Evolutionary conservation across 2,113 vertebrate genomes (phyloP).

Genomic region (Cariama cristata): DNA sequence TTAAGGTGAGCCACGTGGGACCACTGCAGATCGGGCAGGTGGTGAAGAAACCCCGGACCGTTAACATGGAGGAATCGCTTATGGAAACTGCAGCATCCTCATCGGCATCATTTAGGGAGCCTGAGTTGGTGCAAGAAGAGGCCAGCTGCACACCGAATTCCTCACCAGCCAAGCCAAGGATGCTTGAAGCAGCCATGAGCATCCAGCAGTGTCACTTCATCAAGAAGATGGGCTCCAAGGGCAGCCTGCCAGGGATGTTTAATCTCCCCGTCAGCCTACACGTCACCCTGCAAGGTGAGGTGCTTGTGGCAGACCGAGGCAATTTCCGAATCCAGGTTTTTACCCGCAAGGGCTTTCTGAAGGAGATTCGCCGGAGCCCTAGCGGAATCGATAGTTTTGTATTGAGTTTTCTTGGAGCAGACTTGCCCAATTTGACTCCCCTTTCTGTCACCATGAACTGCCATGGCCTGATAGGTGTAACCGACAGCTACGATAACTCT

Average conservation of each 20-base stretch:
- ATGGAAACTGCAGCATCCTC: slow-evolving; percentile 67
- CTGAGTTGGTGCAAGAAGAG: slow-evolving; percentile 83
- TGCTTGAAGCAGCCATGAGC: slow-evolving; percentile 67
- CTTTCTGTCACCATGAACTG: slow-evolving; percentile 94
- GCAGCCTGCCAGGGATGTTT: slow-evolving; percentile 92
- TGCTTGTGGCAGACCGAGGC: slow-evolving; percentile 93
- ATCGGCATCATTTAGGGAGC: slow-evolving; percentile 75
- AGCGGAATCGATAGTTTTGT: slow-evolving; percentile 96
- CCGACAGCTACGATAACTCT: slow-evolving; percentile 95
- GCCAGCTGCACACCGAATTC: slow-evolving; percentile 73
- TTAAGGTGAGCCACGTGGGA: slow-evolving; percentile 84
- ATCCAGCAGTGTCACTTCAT: slow-evolving; percentile 91
- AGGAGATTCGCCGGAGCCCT: slow-evolving; percentile 93
- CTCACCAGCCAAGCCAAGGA: slow-evolving; percentile 80
- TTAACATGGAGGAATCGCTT: slow-evolving; percentile 85
- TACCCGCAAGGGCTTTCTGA: slow-evolving; percentile 93
- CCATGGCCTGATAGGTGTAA: slow-evolving; percentile 93
- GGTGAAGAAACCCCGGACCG: slow-evolving; percentile 83
- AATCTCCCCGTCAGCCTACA: slow-evolving; percentile 93
- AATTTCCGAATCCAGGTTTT: slow-evolving; percentile 97
- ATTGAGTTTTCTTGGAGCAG: slow-evolving; percentile 93
- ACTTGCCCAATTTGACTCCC: slow-evolving; percentile 92
- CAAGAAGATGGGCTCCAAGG: slow-evolving; percentile 96
- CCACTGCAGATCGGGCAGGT: slow-evolving; percentile 88
- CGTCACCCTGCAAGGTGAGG: slow-evolving; percentile 89